phyloP scores from a whole-genome alignment of 2,888 invertebrate genomes.

The Unio delphinus region DNA sequence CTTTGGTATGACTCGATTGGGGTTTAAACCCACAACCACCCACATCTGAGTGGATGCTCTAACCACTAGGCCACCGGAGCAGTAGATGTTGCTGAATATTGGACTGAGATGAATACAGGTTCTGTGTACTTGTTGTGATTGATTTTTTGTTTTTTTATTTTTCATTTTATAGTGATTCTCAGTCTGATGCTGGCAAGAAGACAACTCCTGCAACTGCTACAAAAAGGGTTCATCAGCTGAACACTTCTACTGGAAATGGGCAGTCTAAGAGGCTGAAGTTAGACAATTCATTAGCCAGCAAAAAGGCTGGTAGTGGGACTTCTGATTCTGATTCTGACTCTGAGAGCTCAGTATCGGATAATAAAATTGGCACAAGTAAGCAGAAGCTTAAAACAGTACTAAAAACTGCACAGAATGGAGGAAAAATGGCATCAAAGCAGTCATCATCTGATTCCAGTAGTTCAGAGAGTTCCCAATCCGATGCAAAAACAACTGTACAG shows the following conservation, averaged over 20 bases:
- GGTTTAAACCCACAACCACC: no score
- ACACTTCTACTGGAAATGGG: constrained; percentile 8
- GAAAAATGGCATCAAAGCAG: no score
- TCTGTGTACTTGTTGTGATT: no score
- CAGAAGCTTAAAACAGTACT: constrained; percentile 18
- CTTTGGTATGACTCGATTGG: no score
- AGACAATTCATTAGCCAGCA: constrained; percentile 7
- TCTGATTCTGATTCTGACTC: constrained; percentile 51
- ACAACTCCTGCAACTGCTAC: constrained; percentile 5
- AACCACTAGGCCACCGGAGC: no score
- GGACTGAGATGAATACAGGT: no score
- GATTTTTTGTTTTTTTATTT: neutral
- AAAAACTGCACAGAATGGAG: neutral
- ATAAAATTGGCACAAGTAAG: constrained; percentile 21
- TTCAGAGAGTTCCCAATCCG: neutral
- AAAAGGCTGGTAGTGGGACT: constrained; percentile 22
- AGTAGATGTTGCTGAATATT: no score
- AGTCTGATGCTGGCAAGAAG: constrained; percentile 11
- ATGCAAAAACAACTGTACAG: constrained; percentile 2
- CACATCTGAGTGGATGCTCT: no score
- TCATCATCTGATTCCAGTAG: neutral
- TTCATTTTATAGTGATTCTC: constrained; percentile 7
- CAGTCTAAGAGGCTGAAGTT: constrained; percentile 6
- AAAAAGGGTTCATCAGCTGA: constrained; percentile 10
- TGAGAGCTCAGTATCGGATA: constrained; percentile 32